phyloP scores from a whole-genome alignment of 2,797 vertebrate species.

The Brachyalestes nurse region DNA sequence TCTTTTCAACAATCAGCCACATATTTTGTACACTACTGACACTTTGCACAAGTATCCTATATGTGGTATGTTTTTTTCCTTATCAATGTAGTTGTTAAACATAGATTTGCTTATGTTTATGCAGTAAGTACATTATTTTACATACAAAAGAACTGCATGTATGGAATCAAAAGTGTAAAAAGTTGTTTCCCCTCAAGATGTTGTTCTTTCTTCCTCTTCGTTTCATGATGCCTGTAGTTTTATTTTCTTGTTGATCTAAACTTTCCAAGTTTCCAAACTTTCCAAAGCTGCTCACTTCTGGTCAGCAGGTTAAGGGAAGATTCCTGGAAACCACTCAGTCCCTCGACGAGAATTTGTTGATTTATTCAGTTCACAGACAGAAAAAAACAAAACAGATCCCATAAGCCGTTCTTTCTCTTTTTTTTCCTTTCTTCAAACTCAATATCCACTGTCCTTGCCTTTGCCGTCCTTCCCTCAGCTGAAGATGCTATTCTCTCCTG shows the following conservation, averaged over 20 bases:
- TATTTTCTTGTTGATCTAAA: not conserved
- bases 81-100: no score
- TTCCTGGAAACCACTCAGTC: not conserved
- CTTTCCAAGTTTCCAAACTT: not conserved
- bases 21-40: no score
- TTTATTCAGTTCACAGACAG: constrained; percentile 3
- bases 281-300: not conserved
- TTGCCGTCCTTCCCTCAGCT: not conserved
- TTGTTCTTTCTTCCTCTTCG: no score
- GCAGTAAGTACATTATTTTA: no score
- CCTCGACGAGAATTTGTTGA: not conserved
- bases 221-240: no score
- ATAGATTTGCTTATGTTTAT: no score
- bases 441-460: constrained; percentile 1
- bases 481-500: not conserved
- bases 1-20: no score
- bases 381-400: constrained; percentile 4
- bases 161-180: no score
- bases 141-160: no score
- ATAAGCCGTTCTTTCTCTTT: not conserved
- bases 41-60: no score
- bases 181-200: no score
- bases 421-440: not conserved
- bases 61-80: no score
- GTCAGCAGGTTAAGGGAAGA: not conserved